Evolutionary conservation across 2,888 invertebrate genomes (phyloP), one percentile per base, ranked within the genome.

Genomic region (Galeopsomyia nigrocyanea): DNA sequence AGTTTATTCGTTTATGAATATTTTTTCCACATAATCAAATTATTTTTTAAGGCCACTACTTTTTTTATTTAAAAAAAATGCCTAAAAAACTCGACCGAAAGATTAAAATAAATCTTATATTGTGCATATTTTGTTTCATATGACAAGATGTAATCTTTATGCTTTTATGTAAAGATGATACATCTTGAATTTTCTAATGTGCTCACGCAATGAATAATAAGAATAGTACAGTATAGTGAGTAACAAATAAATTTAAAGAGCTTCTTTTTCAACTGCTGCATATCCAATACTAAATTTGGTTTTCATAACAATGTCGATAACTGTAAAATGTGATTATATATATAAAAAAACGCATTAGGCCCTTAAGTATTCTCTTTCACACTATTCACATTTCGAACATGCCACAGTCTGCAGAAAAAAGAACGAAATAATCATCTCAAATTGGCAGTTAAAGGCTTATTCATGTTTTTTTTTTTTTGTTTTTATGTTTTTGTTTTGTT

Each of bases 361-460:
- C 71, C 26, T 62, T 74, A 46, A 50, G 2, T 67, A 66, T 63
- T 63, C 31, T 26, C 31, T 56, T 47, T 56, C 50, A 66, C 50
- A 58, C 66, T 63, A 71, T 39, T 60, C 39, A 53, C 13, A 21
- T 74, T 53, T 67, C 17, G 22, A 58, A 53, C 63, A 10, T 22
- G 47, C 13, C 14, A n/a, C 60, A 70, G 50, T 64, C 46, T 58
- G 22, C 60, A 70, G 47, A 62, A 46, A 26, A 69, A 39, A 56
- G 21, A 22, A 63, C 61, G 22, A 74, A 74, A 64, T 61, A 51
- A 61, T 60, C 13, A 63, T 53, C 16, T 69, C 17, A 64, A 68
- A 63, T 71, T 74, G 74, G 74, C 74, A 74, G 74, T 74, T 66
- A 66, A 68, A 71, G 57, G 71, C 68, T 68, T 60, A 19, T 65